phyloP scores from a whole-genome alignment of 2,797 vertebrate genomes.

The Neoniphon sammara region DNA sequence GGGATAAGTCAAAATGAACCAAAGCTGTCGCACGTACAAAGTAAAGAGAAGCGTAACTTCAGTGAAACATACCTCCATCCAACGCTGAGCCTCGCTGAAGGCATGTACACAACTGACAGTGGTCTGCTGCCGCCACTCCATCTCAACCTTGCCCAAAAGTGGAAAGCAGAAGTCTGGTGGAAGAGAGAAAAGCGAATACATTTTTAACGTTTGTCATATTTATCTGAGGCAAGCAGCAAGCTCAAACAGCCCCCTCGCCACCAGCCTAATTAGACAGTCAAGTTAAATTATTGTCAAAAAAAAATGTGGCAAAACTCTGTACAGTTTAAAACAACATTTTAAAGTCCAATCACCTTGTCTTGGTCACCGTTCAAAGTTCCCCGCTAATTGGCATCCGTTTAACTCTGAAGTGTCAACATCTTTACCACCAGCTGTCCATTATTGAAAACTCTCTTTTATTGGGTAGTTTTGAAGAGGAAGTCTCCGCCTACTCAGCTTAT shows the following conservation, averaged over 20 bases:
- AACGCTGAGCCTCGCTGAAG: conserved; percentile 89
- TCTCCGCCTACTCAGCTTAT: conserved; percentile 58
- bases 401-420: neutral
- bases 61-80: conserved; percentile 88
- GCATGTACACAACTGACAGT: conserved; percentile 85
- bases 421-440: conserved; percentile 20
- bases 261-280: conserved; percentile 1
- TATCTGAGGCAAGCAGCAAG: neutral
- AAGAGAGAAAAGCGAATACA: neutral
- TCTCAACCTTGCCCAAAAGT: conserved; percentile 51
- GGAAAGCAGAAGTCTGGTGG: conserved; percentile 3
- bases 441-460: conserved; percentile 39
- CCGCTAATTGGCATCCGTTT: conserved; percentile 56
- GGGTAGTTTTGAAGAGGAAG: conserved; percentile 12
- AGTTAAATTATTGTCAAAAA: conserved; percentile 15
- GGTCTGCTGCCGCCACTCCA: conserved; percentile 88
- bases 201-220: neutral
- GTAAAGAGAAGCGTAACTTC: neutral
- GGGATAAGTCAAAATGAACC: neutral
- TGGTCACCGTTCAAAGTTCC: conserved; percentile 40
- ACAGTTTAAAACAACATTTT: neutral
- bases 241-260: neutral
- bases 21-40: neutral
- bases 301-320: neutral
- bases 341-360: conserved; percentile 33